A percentile compares a stretch with the other conserved stretches of the same genome.
Conservation (phyloP, 2,113 vertebrate species). For the Mormyrus lacerda region DNA sequence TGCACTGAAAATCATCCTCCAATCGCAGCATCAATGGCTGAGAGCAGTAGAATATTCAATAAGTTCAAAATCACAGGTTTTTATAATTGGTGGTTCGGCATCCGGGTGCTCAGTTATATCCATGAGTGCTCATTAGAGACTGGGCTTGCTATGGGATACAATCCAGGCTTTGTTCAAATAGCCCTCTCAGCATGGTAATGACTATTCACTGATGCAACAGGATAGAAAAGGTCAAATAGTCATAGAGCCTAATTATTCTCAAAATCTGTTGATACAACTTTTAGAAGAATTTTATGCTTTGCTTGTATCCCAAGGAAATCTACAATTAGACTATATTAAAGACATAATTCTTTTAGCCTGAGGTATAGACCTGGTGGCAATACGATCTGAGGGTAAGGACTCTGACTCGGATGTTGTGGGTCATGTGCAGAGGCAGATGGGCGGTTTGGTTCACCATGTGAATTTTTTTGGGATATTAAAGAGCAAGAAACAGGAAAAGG, state of each 20-base stretch:
- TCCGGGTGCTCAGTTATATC: not conserved
- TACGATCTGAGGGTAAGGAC: not conserved
- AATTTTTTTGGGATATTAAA: not conserved
- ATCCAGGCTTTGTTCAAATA: not conserved
- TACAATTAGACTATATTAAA: not conserved
- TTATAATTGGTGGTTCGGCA: constrained; percentile 10
- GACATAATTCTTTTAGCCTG: not conserved
- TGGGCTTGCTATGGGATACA: not conserved
- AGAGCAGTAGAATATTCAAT: not conserved
- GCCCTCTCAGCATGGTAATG: not conserved
- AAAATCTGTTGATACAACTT: not conserved
- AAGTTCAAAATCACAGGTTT: constrained; percentile 2
- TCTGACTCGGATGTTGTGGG: not conserved
- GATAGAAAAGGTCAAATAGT: not conserved
- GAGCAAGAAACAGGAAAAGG: not conserved
- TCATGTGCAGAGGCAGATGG: not conserved
- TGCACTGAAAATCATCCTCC: not conserved
- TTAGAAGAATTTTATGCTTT: not conserved
- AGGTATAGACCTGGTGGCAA: not conserved
- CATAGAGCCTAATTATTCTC: not conserved
- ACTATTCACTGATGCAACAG: not conserved
- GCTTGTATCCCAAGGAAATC: not conserved
- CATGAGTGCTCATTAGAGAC: not conserved
- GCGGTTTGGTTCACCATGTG: not conserved
- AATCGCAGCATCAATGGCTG: not conserved